phyloP scores from a whole-genome alignment of 2,888 invertebrate genomes.

The Pyralis farinalis region DNA sequence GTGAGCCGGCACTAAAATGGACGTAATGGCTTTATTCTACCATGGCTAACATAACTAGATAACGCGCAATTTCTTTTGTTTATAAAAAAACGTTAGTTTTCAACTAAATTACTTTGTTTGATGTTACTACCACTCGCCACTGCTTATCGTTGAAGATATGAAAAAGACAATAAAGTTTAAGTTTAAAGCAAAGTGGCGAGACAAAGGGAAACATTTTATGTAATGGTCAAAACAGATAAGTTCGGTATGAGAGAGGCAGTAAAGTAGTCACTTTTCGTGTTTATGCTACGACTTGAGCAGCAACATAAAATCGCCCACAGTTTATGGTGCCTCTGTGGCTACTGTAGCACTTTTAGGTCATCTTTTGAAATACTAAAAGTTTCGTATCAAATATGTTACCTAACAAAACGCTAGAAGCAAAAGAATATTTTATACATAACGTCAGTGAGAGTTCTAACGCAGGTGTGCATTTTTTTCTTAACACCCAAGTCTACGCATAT shows the following conservation, averaged over 20 bases:
- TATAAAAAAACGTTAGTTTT: too few species aligned
- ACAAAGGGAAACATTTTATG: conserved; percentile 64
- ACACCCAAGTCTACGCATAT: too few species aligned
- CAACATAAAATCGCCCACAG: conserved; percentile 27
- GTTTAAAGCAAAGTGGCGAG: conserved; percentile 30
- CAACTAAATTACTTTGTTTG: neutral
- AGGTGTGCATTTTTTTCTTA: too few species aligned
- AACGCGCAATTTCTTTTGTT: too few species aligned
- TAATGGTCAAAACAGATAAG: conserved; percentile 67
- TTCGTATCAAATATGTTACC: neutral
- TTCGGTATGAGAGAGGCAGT: conserved; percentile 50
- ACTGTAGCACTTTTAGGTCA: conserved; percentile 8
- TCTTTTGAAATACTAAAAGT: neutral
- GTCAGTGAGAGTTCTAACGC: conserved; percentile 33
- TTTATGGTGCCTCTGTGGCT: conserved; percentile 10
- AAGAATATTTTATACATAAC: conserved; percentile 40
- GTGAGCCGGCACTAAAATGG: neutral
- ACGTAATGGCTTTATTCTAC: neutral
- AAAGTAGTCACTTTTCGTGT: conserved; percentile 58
- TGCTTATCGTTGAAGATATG: conserved; percentile 12
- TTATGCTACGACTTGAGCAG: conserved; percentile 57
- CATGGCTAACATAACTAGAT: too few species aligned
- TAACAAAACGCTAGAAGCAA: conserved; percentile 18
- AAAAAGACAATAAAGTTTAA: conserved; percentile 16
- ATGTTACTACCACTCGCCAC: conserved; percentile 8